Percentiles rank a stretch among this genome's conserved stretches.
These are phyloP conservation scores for Zosterops hypoxanthus DNA, from an alignment of 2,113 vertebrate species.

Conservation along the genomic window DNA sequence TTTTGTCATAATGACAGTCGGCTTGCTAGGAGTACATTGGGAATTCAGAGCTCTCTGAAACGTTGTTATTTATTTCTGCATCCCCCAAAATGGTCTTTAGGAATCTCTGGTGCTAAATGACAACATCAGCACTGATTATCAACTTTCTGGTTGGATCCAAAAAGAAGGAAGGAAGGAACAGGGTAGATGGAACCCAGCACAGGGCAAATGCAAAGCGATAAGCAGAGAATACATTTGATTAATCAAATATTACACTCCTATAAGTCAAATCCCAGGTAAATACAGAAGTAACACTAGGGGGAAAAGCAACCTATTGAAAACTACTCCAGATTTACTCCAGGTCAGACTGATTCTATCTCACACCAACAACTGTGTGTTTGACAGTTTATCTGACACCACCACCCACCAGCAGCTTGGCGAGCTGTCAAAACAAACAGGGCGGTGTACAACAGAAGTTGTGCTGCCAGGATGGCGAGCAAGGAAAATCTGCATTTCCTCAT, in stretches of 20 bases:
- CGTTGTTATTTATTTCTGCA: not conserved
- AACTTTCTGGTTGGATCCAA: not conserved
- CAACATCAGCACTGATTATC: not conserved
- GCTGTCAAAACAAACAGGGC: constrained; percentile 30
- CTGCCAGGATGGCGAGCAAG: not conserved
- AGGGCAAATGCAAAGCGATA: not conserved
- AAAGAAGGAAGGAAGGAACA: not conserved
- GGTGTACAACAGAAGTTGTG: not conserved
- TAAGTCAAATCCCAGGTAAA: not conserved
- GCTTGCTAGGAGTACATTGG: not conserved
- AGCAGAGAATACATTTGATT: not conserved
- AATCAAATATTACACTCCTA: not conserved
- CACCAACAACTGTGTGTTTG: not conserved
- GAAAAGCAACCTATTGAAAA: not conserved
- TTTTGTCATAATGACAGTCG: not conserved
- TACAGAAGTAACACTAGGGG: not conserved
- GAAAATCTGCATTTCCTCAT: not conserved
- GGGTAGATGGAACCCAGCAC: not conserved
- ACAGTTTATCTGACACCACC: constrained; percentile 33
- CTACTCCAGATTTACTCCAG: not conserved
- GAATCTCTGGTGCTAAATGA: not conserved
- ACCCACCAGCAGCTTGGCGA: not conserved
- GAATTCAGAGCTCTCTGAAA: not conserved
- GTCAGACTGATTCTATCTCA: not conserved
- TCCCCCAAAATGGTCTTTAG: not conserved